Base-by-base conservation (phyloP, 2,113 vertebrate genomes). In the Colinus virginianus region DNA sequence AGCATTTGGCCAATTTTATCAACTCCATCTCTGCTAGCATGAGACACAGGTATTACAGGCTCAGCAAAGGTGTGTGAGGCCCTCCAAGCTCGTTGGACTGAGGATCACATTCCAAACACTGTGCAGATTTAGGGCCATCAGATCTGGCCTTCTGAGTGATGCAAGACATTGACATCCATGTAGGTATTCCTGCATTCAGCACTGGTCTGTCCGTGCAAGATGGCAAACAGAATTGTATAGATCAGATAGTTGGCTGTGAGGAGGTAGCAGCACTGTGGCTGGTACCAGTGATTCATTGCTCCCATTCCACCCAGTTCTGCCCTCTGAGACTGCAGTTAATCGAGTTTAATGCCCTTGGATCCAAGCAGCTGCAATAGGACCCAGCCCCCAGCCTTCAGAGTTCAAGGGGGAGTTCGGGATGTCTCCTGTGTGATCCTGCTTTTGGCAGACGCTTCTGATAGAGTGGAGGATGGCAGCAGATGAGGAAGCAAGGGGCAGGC, bases 361-460 rank as follows among this genome's bases (percentile, higher is more conserved):
- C 59, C 46, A 91, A 87, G 75, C 90, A 94, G 91, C 78, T 91
- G 82, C 75, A 77, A 13, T 58, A 88, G 85, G 83, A 91, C 25
- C 69, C 42, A 70, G 49, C 4, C 21, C 32, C 46, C 42, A 83
- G 59, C 26, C 55, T 76, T 77, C 42, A 69, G 21, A 49, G 28
- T 67, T 85, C 79, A 83, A 46, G 63, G 59, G 42, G 28, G 72
- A 91, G 74, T 90, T 83, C 0, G 0, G 71, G 88, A 88, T 91
- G 90, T 64, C 61, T 94, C 82, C 61, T 11, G 32, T n/a, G 63
- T 93, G 94, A 96, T 95, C 82, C 88, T 83, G 42, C 9, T 90
- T 95, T 83, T 94, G 93, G 79, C 90, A 93, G 59, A 32, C 23
- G 59, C 49, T 89, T 90, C 78, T 95, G 64, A 79, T 55, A 63